phyloP scores from a whole-genome alignment of 2,113 vertebrate genomes.

The Cricetomys ansorgei region DNA sequence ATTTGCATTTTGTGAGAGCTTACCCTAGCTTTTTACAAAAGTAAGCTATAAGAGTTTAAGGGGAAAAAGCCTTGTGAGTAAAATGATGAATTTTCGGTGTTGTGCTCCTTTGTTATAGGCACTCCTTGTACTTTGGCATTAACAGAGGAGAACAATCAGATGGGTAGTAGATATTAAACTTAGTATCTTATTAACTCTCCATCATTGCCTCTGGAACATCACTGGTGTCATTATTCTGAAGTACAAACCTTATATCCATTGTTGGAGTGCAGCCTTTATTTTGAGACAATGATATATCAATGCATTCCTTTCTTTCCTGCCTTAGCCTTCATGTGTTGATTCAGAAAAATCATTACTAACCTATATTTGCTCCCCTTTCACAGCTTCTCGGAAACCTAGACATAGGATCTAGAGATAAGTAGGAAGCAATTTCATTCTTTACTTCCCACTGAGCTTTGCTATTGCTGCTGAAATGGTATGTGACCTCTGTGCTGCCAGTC shows the following conservation, averaged over 20 bases:
- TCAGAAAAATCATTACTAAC: conserved; percentile 61
- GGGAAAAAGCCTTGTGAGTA: not conserved
- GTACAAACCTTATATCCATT: not conserved
- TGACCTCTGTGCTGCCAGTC: conserved; percentile 65
- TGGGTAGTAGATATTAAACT: conserved; percentile 20
- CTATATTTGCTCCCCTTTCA: conserved; percentile 60
- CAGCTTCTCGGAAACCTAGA: conserved; percentile 62
- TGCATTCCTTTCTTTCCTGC: conserved; percentile 23
- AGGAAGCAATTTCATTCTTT: conserved; percentile 74
- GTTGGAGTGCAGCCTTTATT: conserved; percentile 32
- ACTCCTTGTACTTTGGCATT: not conserved
- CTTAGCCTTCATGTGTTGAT: conserved; percentile 40
- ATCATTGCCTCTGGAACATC: not conserved
- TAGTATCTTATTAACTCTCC: not conserved
- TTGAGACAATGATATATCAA: conserved; percentile 22
- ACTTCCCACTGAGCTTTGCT: conserved; percentile 75
- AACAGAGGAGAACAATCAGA: conserved; percentile 17
- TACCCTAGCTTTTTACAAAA: conserved; percentile 42
- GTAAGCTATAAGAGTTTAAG: not conserved
- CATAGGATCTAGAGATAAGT: conserved; percentile 75
- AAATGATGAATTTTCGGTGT: conserved; percentile 19
- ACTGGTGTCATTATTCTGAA: not conserved
- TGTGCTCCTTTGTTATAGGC: not conserved
- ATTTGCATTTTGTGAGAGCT: conserved; percentile 23
- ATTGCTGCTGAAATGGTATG: conserved; percentile 75